phyloP scores from a whole-genome alignment of 2,888 invertebrate species.

The Ferrisia virgata region DNA sequence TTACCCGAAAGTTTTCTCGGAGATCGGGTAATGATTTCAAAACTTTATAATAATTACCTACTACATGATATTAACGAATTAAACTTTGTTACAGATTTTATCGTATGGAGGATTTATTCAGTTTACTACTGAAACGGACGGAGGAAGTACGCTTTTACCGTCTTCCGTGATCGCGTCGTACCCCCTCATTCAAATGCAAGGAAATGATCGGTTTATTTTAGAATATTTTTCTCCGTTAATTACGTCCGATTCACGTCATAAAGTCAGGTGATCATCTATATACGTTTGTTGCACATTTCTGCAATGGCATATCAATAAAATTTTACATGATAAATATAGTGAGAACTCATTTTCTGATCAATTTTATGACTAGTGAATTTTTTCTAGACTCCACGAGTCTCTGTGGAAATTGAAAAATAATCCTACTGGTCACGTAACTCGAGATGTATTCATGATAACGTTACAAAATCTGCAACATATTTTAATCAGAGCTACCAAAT shows the following conservation, averaged over 20 bases:
- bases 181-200: constrained; percentile 81
- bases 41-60: neutral
- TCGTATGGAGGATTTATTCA: constrained; percentile 88
- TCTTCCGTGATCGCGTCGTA: constrained; percentile 61
- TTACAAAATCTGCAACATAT: constrained; percentile 81
- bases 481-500: constrained; percentile 69
- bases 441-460: constrained; percentile 85
- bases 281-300: too few relatives aligned
- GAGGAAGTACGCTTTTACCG: constrained; percentile 59
- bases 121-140: constrained; percentile 69
- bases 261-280: constrained; percentile 58
- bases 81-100: constrained; percentile 59
- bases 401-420: constrained; percentile 69
- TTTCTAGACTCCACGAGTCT: constrained; percentile 66
- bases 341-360: neutral
- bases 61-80: neutral
- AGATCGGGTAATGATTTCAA: constrained; percentile 65
- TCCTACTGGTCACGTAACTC: constrained; percentile 60
- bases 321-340: too few relatives aligned
- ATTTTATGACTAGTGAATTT: neutral
- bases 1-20: constrained; percentile 78
- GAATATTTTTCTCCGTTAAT: constrained; percentile 63
- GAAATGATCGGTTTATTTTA: constrained; percentile 68
- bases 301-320: too few relatives aligned
- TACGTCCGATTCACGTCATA: constrained; percentile 55